Base-by-base conservation (phyloP, 2,888 invertebrate species). In the Drosophila nigricruria region DNA sequence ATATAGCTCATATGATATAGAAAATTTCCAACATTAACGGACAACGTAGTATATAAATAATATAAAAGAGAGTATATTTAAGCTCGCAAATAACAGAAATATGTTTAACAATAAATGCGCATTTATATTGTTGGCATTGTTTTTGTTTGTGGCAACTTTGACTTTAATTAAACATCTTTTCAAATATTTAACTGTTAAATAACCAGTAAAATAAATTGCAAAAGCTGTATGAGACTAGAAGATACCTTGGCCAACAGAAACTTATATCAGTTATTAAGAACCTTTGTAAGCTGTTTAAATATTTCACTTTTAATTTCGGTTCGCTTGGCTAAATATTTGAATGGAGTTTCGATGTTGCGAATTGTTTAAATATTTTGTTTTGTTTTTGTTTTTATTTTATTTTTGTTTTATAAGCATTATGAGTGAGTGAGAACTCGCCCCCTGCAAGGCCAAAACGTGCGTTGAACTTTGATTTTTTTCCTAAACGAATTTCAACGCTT, bases 381-480 rank as follows among this genome's bases (percentile, higher is more conserved):
- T 50, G 8, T 45, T 43, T 42, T 47, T 49, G 12, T 4, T 23
- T 52, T 52, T 30, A 10, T 30, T 30, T 20, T 32, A 1, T 18
- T 25, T 43, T 40, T 70, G 34, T 36, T n/a, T 43, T 38, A 47
- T 50, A 18, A 32, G 42, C 49, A 53, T 47, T 27, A 60, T 45
- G 47, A 14, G 23, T 16, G 20, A 30, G 16, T 20, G 18, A 38
- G 34, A 27, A 25, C 27, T 64, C 40, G 61, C 54, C 23, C 58
- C 34, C 23, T 12, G 25, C 77, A 88, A 83, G 89, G 82, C 66
- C 88, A 88, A 60, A 54, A 54, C 72, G 80, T 63, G 69, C 88
- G 71, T 77, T 89, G 84, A 84, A 84, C 89, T 89, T 81, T 70
- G 65, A 52, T 63, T 71, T 67, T 64, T 67, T 58, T 23, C 50